Evolutionary conservation across 1,140 invertebrate species (phyloP).

Genomic region (Anthonomus grandis): DNA sequence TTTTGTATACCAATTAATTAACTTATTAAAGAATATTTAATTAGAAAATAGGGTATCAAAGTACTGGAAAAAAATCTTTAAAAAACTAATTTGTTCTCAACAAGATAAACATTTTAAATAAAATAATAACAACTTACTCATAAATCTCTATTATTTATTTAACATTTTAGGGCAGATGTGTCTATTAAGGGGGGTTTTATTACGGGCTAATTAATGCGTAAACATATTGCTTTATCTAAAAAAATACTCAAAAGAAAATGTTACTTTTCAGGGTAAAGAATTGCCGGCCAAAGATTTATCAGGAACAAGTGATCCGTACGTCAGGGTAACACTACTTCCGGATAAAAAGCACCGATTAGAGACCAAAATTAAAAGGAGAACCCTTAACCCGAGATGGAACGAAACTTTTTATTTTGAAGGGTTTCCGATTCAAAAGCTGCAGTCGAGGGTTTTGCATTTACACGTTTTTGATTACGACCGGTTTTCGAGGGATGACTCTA

Average conservation of each 20-base stretch:
- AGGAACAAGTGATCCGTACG: conserved; percentile 91
- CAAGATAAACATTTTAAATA: too few relatives aligned
- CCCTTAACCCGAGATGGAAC: conserved; percentile 95
- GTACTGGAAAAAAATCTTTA: too few relatives aligned
- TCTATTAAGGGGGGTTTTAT: not conserved
- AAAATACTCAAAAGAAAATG: not conserved
- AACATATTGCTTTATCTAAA: not conserved
- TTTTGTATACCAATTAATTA: too few relatives aligned
- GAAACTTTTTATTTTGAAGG: conserved; percentile 98
- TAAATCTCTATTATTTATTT: not conserved
- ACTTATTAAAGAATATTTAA: too few relatives aligned
- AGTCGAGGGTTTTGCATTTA: conserved; percentile 86
- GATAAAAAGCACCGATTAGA: conserved; percentile 95
- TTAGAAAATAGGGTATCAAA: too few relatives aligned
- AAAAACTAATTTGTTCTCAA: too few relatives aligned
- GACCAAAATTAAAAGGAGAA: conserved; percentile 94
- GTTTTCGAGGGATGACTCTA: conserved; percentile 92
- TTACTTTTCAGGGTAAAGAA: conserved; percentile 74
- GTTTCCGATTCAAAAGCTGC: conserved; percentile 89
- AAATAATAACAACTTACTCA: too few relatives aligned
- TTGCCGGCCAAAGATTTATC: conserved; percentile 92
- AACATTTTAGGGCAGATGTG: not conserved
- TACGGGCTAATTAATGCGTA: not conserved
- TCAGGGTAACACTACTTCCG: conserved; percentile 86
- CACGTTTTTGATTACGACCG: conserved; percentile 96